Conservation (phyloP, 2,113 vertebrate species). For the Calidris pugnax region DNA sequence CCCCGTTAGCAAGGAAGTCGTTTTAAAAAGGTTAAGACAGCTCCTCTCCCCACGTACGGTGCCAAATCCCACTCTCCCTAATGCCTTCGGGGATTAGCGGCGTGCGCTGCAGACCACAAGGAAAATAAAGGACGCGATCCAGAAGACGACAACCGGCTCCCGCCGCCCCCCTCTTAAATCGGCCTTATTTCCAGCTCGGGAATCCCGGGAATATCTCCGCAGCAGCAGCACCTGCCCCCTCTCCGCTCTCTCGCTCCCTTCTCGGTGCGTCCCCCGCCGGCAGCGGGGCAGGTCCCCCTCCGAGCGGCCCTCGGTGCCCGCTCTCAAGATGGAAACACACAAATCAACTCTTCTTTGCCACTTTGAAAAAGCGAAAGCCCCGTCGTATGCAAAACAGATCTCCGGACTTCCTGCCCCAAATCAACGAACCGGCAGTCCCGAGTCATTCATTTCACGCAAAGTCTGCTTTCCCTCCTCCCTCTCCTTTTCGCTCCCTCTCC, state of each 20-base stretch:
- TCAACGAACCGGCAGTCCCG: conserved; percentile 42
- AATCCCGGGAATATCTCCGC: not conserved
- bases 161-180: not conserved
- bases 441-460: conserved; percentile 54
- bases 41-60: conserved; percentile 41
- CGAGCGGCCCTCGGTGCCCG: not conserved
- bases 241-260: not conserved
- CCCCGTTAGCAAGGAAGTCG: conserved; percentile 46
- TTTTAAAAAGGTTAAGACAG: conserved; percentile 50
- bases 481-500: not conserved
- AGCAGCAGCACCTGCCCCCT: conserved; percentile 59
- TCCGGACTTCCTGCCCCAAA: conserved; percentile 61
- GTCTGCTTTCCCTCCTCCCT: not conserved
- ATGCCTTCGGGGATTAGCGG: conserved; percentile 70
- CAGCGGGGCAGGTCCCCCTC: not conserved
- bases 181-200: not conserved
- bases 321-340: not conserved
- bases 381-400: conserved; percentile 60
- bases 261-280: not conserved
- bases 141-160: not conserved
- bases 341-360: not conserved
- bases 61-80: conserved; percentile 64
- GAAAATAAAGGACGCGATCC: conserved; percentile 57
- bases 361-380: conserved; percentile 50
- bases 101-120: conserved; percentile 23